phyloP scores from a whole-genome alignment of 2,113 vertebrate genomes.

The Hemibagrus wyckioides region DNA sequence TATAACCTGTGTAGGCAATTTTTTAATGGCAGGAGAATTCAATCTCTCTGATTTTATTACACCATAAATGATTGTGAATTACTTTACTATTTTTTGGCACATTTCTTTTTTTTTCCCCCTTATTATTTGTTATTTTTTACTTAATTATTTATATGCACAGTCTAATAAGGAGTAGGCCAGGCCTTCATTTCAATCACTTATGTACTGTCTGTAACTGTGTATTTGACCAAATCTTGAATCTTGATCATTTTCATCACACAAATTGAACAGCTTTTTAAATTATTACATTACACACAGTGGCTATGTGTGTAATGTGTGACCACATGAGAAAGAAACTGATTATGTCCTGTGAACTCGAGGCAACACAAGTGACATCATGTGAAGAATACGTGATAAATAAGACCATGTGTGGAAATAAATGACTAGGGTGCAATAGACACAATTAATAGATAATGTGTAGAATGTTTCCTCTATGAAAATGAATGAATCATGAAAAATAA shows the following conservation, averaged over 20 bases:
- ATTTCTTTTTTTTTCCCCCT: no score
- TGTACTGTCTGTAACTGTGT: no score
- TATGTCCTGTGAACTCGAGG: background rate
- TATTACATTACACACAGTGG: background rate
- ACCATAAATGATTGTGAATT: background rate
- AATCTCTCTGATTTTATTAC: background rate
- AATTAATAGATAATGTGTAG: background rate
- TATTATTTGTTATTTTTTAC: no score
- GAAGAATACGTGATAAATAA: background rate
- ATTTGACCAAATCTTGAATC: no score
- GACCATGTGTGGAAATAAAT: background rate
- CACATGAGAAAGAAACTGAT: background rate
- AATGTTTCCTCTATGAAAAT: background rate
- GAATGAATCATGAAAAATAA: background rate
- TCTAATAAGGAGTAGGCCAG: no score
- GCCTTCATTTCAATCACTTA: no score
- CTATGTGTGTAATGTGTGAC: background rate
- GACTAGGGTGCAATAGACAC: background rate
- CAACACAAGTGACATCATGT: background rate
- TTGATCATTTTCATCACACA: background rate
- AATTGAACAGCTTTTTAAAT: background rate
- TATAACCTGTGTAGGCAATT: background rate
- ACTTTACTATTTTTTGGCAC: no score
- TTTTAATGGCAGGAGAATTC: conserved; percentile 2
- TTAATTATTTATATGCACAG: no score